These are phyloP conservation scores for Aporophyla lueneburgensis DNA, from an alignment of 2,888 invertebrate species.

Conservation along the genomic window DNA sequence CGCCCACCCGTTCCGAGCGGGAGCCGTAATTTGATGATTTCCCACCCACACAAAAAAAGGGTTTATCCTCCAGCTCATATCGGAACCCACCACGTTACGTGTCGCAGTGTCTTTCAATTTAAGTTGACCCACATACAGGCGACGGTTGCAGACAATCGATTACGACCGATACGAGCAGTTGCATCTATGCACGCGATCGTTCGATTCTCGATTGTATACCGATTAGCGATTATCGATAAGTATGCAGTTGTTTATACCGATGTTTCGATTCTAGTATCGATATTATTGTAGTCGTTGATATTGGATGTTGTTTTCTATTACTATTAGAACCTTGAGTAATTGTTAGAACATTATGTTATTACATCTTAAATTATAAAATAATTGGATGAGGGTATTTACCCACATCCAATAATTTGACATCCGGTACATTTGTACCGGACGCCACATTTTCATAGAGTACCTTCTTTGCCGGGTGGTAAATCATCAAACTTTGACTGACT, in stretches of 20 bases:
- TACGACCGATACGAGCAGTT: constrained; percentile 70
- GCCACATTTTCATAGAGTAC: too few relatives aligned
- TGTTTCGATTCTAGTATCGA: constrained; percentile 2
- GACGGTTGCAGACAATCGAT: constrained; percentile 70
- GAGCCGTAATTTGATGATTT: too few relatives aligned
- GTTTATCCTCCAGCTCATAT: constrained; percentile 30
- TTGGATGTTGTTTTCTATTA: constrained; percentile 9
- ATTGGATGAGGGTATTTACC: too few relatives aligned
- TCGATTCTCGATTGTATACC: constrained; percentile 64
- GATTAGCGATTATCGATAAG: constrained; percentile 53
- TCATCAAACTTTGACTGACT: too few relatives aligned
- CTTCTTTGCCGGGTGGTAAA: too few relatives aligned
- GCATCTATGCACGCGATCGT: constrained; percentile 77
- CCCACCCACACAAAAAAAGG: too few relatives aligned
- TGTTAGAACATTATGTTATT: not conserved
- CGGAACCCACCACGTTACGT: constrained; percentile 59
- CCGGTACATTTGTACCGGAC: too few relatives aligned
- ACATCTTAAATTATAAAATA: too few relatives aligned
- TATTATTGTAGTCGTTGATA: constrained; percentile 1
- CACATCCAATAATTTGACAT: too few relatives aligned
- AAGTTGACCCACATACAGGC: constrained; percentile 72
- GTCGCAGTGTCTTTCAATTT: constrained; percentile 75
- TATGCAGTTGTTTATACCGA: constrained; percentile 18
- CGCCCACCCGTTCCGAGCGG: too few relatives aligned
- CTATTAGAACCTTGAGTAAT: not conserved